Base-by-base conservation (phyloP, 2,797 vertebrate species). In the Spatula clypeata region DNA sequence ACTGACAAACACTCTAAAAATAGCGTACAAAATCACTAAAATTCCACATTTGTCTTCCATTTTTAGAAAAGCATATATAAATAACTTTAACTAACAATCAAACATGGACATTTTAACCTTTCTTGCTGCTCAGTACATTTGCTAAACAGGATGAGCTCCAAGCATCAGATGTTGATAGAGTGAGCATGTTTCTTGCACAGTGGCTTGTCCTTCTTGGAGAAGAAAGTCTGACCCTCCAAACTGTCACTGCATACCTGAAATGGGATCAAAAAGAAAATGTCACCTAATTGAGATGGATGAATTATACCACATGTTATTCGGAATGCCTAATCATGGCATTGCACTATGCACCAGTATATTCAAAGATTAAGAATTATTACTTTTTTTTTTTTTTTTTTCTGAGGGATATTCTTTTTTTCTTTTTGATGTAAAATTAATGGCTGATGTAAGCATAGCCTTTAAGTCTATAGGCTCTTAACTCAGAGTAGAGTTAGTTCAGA, bases 101-200 rank as follows among this genome's bases (percentile, higher is more conserved):
- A 97, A 96, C 86, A 92, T 5, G 53, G 85, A 93, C 86, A 84
- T 95, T 96, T 94, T 57, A 95, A 86, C 91, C 38, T 96, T 83
- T 40, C 86, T 45, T 79, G 94, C 82, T 91, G 89, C 85, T 97
- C 91, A 86, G 91, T 86, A 89, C 57, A 60, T 49, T 45, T 92
- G 57, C 82, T 92, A 89, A 36, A 24, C 54, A 45, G 62, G 47
- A 36, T 0, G 4, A 17, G 34, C 60, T 90, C 76, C 91, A 27
- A 57, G 79, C 26, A 94, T 99, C 97, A 99, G 97, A 99, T 98
- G 97, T 99, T 99, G 96, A 99, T 93, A 32, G 98, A 98, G 97
- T 99, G 98, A 85, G 99, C 99, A 0, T 99, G 99, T 94, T 99
- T 99, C 99, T 99, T 99, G 98, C 99, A 99, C 90, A 99, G 96